Evolutionary conservation across 53 echinoderm and acorn worm genomes (phyloP).

Genomic region (Stichopus horrens): DNA sequence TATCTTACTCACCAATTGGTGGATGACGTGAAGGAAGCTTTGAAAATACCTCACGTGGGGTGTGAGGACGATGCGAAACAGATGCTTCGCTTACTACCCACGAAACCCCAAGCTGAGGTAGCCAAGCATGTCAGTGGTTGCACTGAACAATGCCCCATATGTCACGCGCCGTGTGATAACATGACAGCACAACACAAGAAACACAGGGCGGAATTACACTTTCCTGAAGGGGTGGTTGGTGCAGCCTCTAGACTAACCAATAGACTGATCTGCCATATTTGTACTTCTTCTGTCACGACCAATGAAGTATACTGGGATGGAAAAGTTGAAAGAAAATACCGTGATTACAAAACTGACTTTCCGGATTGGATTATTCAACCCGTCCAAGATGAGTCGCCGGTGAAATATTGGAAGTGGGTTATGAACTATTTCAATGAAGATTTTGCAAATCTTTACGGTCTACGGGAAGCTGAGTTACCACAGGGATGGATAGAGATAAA

Average conservation of each 20-base stretch:
- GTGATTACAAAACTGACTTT: constrained; percentile 24
- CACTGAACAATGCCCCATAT: constrained; percentile 37
- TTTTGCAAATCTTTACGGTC: constrained; percentile 31
- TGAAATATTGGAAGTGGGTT: constrained; percentile 46
- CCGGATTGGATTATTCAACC: constrained; percentile 38
- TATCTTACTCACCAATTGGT: background rate
- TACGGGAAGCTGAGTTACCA: constrained; percentile 16
- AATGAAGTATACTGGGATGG: constrained; percentile 26
- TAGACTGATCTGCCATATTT: background rate
- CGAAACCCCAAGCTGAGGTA: constrained; percentile 32
- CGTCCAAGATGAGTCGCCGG: constrained; percentile 12
- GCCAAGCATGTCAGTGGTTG: constrained; percentile 21
- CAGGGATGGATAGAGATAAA: constrained; percentile 13
- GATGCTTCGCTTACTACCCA: constrained; percentile 7
- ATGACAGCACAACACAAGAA: constrained; percentile 22
- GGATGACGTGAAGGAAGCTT: background rate
- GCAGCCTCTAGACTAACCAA: background rate
- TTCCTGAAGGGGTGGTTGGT: constrained; percentile 27
- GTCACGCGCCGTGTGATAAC: constrained; percentile 39
- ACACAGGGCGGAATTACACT: constrained; percentile 36
- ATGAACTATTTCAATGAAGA: constrained; percentile 32
- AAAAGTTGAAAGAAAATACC: background rate
- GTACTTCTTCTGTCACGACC: constrained; percentile 34
- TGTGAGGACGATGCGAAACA: background rate
- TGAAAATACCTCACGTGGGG: background rate